Base-by-base conservation (phyloP, 2,797 vertebrate species). In the Chromobotia macracanthus region DNA sequence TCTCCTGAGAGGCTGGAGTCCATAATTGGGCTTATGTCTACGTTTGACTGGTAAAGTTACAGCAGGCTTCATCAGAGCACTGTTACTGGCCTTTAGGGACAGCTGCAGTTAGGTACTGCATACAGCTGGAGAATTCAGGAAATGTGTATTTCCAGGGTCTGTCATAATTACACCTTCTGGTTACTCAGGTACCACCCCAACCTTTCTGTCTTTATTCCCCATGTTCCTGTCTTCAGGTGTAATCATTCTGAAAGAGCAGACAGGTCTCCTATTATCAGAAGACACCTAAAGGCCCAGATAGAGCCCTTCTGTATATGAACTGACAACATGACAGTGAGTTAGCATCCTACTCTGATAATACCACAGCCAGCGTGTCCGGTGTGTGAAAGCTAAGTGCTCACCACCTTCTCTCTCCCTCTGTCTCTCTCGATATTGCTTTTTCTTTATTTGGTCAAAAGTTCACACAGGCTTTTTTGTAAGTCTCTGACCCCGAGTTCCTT, bases 1-100 rank as follows among this genome's bases (percentile, higher is more conserved):
- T 80, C 38, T 79, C 64, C 76, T 56, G 48, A 53, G 70, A 76
- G 51, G 53, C 63, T 19, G 35, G 13, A 80, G 67, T 73, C 70
- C 61, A 73, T 84, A 85, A 82, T 79, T 85, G 72, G 75, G 31
- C 71, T 74, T 87, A 85, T 86, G 75, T 87, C 48, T 82, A 64
- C 75, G 86, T 87, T 87, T 68, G 64, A 77, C 35, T 19, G 71
- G 82, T 66, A 82, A 60, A 72, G 70, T 51, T 77, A 21, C 68
- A 72, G 72, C 53, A 35, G 19, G 41, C 79, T 75, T 82, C 25
- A 81, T 44, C 73, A 38, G 55, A 10, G 61, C n/a, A n/a, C n/a
- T 63, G 21, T 64, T 61, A n/a, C 19, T 71, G 80, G 79, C 84
- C 71, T 77, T 35, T 38, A 78, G 84, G 83, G 72, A 72, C 73